phyloP scores from a whole-genome alignment of 2,113 vertebrate species.

The Xiphophorus hellerii region DNA sequence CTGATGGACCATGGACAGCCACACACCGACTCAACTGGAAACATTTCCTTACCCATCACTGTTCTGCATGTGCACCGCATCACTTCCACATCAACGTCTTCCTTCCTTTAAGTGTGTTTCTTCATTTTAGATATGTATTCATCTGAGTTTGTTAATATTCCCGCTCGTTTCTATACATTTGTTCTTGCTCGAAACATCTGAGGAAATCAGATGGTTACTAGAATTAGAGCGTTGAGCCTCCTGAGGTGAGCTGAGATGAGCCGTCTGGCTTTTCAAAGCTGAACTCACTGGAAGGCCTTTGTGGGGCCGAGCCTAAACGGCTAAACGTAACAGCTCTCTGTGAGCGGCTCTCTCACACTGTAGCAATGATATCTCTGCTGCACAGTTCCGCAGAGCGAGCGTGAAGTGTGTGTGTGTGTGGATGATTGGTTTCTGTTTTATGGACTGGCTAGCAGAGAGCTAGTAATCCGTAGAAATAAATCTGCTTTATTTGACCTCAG shows the following conservation, averaged over 20 bases:
- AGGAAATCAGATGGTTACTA: background rate
- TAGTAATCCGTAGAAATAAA: conserved; percentile 77
- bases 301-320: conserved; percentile 53
- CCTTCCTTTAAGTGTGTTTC: too few relatives aligned
- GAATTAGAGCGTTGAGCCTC: background rate
- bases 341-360: conserved; percentile 49
- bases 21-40: too few relatives aligned
- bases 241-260: background rate
- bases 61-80: too few relatives aligned
- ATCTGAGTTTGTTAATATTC: too few relatives aligned
- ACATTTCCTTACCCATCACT: too few relatives aligned
- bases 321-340: conserved; percentile 52
- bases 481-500: conserved; percentile 78
- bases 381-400: conserved; percentile 49
- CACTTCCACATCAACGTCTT: too few relatives aligned
- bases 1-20: too few relatives aligned
- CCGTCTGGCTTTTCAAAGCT: background rate
- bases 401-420: conserved; percentile 61
- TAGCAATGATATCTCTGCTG: conserved; percentile 65
- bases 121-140: too few relatives aligned
- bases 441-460: conserved; percentile 75
- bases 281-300: conserved; percentile 34
- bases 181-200: background rate
- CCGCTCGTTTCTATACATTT: background rate
- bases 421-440: conserved; percentile 83